These are phyloP conservation scores for Euura saliciscinereae DNA, from an alignment of 1,140 invertebrate species.

Conservation along the genomic window DNA sequence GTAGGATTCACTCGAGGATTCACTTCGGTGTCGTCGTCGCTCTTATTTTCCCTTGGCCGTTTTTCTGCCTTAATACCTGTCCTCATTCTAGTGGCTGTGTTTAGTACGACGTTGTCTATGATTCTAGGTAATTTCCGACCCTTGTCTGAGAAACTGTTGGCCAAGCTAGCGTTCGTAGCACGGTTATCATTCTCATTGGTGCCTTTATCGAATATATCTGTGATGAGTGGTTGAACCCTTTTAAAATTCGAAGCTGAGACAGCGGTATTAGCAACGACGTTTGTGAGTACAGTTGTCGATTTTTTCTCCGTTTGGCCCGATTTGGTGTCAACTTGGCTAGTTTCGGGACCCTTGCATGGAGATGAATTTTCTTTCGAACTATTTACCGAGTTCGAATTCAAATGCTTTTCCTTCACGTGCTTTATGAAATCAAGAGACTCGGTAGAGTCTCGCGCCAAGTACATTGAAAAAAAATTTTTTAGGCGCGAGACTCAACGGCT, in stretches of 20 bases:
- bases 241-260: not conserved
- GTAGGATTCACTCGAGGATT: not conserved
- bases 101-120: not conserved
- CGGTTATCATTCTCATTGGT: not conserved
- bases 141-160: not conserved
- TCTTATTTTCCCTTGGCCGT: not conserved
- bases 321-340: not conserved
- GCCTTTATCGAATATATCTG: conserved; percentile 1
- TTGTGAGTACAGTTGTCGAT: not conserved
- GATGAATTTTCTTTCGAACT: not conserved
- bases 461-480: too few species aligned
- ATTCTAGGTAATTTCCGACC: not conserved
- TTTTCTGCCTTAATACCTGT: not conserved
- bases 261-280: not conserved
- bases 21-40: not conserved
- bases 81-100: not conserved
- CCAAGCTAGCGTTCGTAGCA: not conserved
- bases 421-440: not conserved
- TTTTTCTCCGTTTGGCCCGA: not conserved
- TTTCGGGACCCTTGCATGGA: not conserved
- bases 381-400: not conserved
- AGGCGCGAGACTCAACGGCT: too few species aligned
- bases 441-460: too few species aligned
- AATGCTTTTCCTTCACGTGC: not conserved
- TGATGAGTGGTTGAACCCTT: not conserved